phyloP scores from a whole-genome alignment of 2,797 vertebrate genomes.

The Cephalopachus bancanus region DNA sequence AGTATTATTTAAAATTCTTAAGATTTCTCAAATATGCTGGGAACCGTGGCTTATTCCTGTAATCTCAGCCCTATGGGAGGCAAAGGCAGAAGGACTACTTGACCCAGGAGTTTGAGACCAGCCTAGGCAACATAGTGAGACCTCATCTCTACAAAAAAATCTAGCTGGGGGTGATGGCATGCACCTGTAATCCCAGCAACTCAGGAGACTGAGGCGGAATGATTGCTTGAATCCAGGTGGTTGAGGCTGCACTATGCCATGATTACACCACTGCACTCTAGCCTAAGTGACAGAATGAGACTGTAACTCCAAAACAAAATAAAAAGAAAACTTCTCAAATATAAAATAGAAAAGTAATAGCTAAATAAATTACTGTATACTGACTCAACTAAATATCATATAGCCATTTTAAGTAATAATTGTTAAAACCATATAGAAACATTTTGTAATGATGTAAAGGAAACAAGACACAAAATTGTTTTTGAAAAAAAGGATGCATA shows the following conservation, averaged over 20 bases:
- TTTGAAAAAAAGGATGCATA: neutral
- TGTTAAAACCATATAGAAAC: slow-evolving; percentile 30
- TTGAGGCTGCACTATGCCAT: neutral
- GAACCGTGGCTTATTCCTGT: neutral
- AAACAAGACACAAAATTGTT: slow-evolving; percentile 24
- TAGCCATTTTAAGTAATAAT: neutral
- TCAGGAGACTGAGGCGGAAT: neutral
- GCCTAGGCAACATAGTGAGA: neutral
- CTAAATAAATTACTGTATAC: slow-evolving; percentile 7
- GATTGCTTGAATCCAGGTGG: neutral
- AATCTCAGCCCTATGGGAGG: neutral
- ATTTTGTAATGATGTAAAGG: neutral
- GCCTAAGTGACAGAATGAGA: neutral
- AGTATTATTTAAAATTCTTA: slow-evolving; percentile 35
- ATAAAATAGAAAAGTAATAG: neutral
- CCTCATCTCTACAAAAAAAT: neutral
- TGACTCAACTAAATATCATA: neutral
- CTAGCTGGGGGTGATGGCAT: neutral
- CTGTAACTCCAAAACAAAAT: neutral
- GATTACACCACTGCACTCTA: neutral
- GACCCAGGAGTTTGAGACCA: neutral
- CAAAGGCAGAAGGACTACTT: neutral
- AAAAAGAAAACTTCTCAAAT: slow-evolving; percentile 51
- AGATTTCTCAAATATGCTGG: slow-evolving; percentile 21
- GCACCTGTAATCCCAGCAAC: neutral